Conservation (phyloP, 2,113 vertebrate species). For the Indicator maculatus region DNA sequence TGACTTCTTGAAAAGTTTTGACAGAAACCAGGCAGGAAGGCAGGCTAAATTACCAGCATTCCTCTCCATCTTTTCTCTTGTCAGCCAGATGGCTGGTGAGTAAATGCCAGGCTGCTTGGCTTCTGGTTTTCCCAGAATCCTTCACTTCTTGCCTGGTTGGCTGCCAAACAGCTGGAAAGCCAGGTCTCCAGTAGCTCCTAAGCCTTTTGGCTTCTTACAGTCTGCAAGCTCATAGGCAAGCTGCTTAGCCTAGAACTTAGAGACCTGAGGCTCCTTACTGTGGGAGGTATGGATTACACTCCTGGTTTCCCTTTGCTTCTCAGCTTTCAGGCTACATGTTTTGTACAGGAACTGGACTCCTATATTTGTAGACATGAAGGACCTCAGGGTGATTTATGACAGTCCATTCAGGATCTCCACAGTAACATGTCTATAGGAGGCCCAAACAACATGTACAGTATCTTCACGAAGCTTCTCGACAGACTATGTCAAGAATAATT, state of each 20-base stretch:
- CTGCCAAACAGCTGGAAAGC: conserved; percentile 67
- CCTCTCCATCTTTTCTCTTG: conserved; percentile 59
- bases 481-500: background rate
- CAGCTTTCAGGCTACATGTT: background rate
- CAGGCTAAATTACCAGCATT: conserved; percentile 43
- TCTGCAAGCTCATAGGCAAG: conserved; percentile 22
- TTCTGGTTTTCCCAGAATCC: conserved; percentile 42
- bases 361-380: background rate
- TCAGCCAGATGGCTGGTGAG: conserved; percentile 60
- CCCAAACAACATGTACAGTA: background rate
- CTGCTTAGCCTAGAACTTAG: background rate
- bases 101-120: conserved; percentile 58
- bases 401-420: background rate
- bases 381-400: background rate
- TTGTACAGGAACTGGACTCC: background rate
- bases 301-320: background rate
- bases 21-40: conserved; percentile 66
- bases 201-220: conserved; percentile 6
- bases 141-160: conserved; percentile 37
- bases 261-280: background rate
- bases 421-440: background rate
- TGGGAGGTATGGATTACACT: background rate
- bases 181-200: conserved; percentile 35
- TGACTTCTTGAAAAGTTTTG: conserved; percentile 55
- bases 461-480: background rate